Percentiles rank a stretch among this genome's conserved stretches.
These are phyloP conservation scores for Pegoplata infirma DNA, from an alignment of 2,888 invertebrate genomes.

Conservation along the genomic window DNA sequence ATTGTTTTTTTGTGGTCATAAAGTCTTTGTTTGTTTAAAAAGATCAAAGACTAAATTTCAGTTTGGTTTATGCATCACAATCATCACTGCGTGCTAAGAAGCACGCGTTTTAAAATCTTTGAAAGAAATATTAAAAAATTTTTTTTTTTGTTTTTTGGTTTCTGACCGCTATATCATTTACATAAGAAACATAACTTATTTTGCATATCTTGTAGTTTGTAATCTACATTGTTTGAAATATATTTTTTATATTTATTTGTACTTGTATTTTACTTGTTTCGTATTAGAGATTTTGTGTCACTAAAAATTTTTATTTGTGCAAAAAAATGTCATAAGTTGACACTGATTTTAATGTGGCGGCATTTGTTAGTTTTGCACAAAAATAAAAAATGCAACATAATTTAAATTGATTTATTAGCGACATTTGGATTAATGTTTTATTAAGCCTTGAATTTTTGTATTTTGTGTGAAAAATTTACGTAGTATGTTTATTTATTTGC, in stretches of 20 bases:
- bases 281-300: constrained; percentile 41
- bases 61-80: neutral
- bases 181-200: constrained; percentile 33
- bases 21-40: constrained; percentile 34
- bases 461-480: neutral
- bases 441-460: constrained; percentile 51
- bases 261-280: constrained; percentile 5
- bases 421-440: constrained; percentile 56
- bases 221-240: constrained; percentile 44
- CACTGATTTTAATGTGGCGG: constrained; percentile 54
- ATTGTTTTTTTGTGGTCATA: constrained; percentile 28
- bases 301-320: constrained; percentile 3
- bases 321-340: constrained; percentile 61
- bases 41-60: constrained; percentile 50
- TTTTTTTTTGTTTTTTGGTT: constrained; percentile 39
- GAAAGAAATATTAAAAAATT: constrained; percentile 37
- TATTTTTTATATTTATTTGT: constrained; percentile 13
- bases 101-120: constrained; percentile 44
- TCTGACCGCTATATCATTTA: constrained; percentile 10
- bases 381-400: constrained; percentile 50
- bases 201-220: constrained; percentile 38
- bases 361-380: constrained; percentile 31
- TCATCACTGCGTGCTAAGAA: constrained; percentile 56
- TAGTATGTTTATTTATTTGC: too few relatives aligned
- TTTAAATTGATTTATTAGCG: constrained; percentile 60